Percentiles rank a stretch among this genome's conserved stretches.
Conservation (phyloP, 2,797 vertebrate genomes). For the Thamnophis elegans region DNA sequence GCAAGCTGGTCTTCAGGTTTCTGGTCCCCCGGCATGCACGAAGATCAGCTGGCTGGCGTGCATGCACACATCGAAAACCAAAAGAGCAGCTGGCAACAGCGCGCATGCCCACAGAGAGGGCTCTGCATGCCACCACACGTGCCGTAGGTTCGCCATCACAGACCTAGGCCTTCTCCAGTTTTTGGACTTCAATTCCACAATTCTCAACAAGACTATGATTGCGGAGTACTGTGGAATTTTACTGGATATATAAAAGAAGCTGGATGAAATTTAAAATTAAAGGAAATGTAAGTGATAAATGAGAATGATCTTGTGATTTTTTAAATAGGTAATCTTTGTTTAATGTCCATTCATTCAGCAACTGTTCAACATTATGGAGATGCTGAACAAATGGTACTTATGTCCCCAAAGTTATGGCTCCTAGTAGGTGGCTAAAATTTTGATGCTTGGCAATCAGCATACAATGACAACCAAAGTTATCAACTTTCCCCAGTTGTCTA, state of each 20-base stretch:
- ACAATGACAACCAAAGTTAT: neutral
- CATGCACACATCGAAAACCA: too few species aligned
- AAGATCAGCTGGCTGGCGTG: too few species aligned
- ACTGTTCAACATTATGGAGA: neutral
- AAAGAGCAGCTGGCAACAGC: too few species aligned
- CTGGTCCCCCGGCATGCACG: too few species aligned
- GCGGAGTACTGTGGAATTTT: neutral
- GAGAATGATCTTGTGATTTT: neutral
- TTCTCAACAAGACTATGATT: neutral
- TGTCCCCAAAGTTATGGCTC: neutral
- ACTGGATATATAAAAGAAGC: neutral
- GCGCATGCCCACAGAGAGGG: too few species aligned
- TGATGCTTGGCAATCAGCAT: neutral
- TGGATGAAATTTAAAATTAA: neutral
- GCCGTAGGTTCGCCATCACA: too few species aligned
- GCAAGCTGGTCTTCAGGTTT: too few species aligned
- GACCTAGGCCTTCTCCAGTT: neutral
- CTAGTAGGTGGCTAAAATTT: neutral
- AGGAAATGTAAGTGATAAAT: neutral
- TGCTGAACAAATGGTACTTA: neutral
- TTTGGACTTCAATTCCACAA: neutral
- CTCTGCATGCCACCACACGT: too few species aligned
- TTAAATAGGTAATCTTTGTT: neutral
- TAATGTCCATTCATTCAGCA: neutral
- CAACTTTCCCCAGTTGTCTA: neutral